Base-by-base conservation (phyloP, 1,140 invertebrate species). In the Saccostrea echinata region DNA sequence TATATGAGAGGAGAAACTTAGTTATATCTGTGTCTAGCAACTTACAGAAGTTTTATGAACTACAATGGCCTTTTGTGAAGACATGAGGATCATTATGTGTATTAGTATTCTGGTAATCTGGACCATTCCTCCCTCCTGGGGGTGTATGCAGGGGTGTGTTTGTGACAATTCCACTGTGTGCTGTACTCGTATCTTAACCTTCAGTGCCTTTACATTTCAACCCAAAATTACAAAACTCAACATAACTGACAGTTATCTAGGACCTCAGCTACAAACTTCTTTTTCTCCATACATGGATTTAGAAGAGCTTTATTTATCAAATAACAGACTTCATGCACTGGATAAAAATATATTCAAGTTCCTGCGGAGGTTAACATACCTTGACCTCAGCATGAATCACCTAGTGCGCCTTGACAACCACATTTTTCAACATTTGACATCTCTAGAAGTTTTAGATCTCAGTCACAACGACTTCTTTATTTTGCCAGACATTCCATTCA, bases 261-360 rank as follows among this genome's bases (percentile, higher is more conserved):
- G 92, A 43, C 92, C 92, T 0, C 82, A 86, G 24, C 83, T 92
- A 53, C 90, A 89, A 84, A 84, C 76, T 16, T 86, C 88, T n/a
- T 90, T 92, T 51, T 89, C 85, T 1, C 52, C 80, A 33, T 84
- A 91, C 85, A 68, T 80, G 11, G 86, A 92, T n/a, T 88, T 94
- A 43, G 90, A 90, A 61, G 64, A 91, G 1, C 85, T 94, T 8
- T 90, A 91, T 85, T 87, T 94, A 12, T 91, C 92, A 11, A n/a
- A 88, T n/a, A 93, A 93, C 61, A 85, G 57, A 18, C 89, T 94
- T 43, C 86, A 87, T 35, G 68, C 57, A 1, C 71, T 94, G 18
- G 85, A 89, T 27, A 84, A 51, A 21, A 71, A 90, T 52, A 88
- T 89, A 13, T 90, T 94, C 30, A 61, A 61, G 2, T 88, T 91